Evolutionary conservation across 37 sponge, comb jelly and placozoan genomes (phyloP).

Genomic region (Corticium candelabrum): DNA sequence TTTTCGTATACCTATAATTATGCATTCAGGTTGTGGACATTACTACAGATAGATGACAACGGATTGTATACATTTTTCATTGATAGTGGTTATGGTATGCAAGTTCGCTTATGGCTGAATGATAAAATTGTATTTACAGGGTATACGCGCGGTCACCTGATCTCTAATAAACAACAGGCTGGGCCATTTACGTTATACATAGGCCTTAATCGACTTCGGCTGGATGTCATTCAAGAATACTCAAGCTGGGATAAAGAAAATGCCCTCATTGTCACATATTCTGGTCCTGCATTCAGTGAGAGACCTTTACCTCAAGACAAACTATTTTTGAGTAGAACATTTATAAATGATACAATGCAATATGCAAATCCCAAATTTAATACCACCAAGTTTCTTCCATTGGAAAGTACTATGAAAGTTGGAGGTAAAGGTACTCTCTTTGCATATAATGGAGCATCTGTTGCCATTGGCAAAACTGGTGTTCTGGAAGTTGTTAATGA

Average conservation of each 20-base stretch:
- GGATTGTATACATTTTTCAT: neutral
- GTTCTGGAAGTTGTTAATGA: neutral
- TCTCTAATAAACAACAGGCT: neutral
- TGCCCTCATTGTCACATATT: neutral
- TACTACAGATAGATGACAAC: neutral
- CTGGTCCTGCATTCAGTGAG: neutral
- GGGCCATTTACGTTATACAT: neutral
- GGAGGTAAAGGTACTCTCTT: neutral
- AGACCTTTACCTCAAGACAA: neutral
- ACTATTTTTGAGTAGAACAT: neutral
- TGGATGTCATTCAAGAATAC: neutral
- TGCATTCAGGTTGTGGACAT: neutral
- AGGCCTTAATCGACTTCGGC: neutral
- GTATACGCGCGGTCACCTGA: neutral
- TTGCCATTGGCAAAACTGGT: neutral
- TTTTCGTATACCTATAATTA: neutral
- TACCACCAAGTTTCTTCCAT: neutral
- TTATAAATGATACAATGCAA: neutral
- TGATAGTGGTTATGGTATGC: neutral
- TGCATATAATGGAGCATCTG: neutral
- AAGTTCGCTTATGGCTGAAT: neutral
- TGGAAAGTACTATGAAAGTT: neutral
- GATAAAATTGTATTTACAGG: neutral
- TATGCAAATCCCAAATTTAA: neutral
- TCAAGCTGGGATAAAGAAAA: neutral